Base-by-base conservation (phyloP, 2,888 invertebrate species). In the Cloeon dipterum region DNA sequence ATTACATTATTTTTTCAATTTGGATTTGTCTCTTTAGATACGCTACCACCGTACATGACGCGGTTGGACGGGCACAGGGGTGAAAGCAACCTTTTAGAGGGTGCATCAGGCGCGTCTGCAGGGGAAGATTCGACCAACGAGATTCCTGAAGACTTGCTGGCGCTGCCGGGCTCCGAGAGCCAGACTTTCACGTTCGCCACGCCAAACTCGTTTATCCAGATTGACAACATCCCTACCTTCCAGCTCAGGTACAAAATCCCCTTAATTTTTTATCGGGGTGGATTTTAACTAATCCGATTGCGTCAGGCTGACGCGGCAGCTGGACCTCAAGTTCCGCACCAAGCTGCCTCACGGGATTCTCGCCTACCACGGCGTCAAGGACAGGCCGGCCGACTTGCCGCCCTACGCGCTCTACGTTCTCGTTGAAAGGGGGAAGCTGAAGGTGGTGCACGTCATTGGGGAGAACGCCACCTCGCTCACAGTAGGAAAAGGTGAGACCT, bases 131-230 rank as follows among this genome's bases (percentile, higher is more conserved):
- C n/a, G n/a, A 13, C 13, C 8, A 25, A 17, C 1, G 21, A 20
- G 10, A 11, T 20, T 23, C 21, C 26, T 8, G 16, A 19, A 32
- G 18, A 20, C 32, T 29, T 32, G n/a, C n/a, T n/a, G n/a, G 32
- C 20, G 5, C 26, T 5, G 26, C 25, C 19, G 29, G 34, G 5
- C n/a, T 29, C 13, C 14, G 32, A n/a, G n/a, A n/a, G n/a, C 46
- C 74, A 73, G 49, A 82, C 79, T n/a, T 88, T 86, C 54, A 82
- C 86, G 72, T 86, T 86, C 55, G 82, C 85, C 16, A 77, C 83
- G 51, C 81, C 79, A 45, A 83, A 86, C 50, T 85, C 86, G 3
- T 86, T 76, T 54, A 85, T 88, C 50, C 85, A 86, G 53, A 66
- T 88, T 35, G 83, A 86, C 52, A 85, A 85, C n/a, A 83, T 85